phyloP scores from a whole-genome alignment of 1,140 invertebrate genomes.

The Drosophila funebris region DNA sequence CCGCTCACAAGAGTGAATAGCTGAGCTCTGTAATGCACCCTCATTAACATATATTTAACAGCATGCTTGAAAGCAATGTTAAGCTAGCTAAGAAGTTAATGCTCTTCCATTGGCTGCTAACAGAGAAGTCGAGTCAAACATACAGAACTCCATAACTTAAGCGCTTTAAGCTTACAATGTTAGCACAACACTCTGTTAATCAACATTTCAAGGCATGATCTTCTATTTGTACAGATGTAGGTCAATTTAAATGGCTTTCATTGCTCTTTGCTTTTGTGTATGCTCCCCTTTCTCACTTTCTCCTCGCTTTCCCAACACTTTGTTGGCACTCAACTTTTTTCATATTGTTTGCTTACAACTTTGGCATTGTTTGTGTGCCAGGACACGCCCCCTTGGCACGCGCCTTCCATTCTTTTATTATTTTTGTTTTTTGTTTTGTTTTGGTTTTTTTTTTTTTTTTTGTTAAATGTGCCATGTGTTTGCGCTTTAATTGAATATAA shows the following conservation, averaged over 20 bases:
- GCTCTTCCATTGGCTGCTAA: too few relatives aligned
- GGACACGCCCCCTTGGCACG: slow-evolving; percentile 33
- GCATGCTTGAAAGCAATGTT: too few relatives aligned
- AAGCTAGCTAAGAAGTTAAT: too few relatives aligned
- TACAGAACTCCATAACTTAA: too few relatives aligned
- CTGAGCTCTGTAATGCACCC: too few relatives aligned
- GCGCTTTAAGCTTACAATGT: neutral
- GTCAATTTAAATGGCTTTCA: slow-evolving; percentile 18
- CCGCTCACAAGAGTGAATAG: too few relatives aligned
- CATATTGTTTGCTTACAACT: slow-evolving; percentile 46
- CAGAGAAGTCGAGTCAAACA: too few relatives aligned
- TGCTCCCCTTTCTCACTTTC: neutral
- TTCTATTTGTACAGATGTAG: slow-evolving; percentile 10
- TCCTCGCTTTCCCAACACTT: slow-evolving; percentile 8
- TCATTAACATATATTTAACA: too few relatives aligned
- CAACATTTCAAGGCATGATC: neutral
- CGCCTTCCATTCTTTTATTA: slow-evolving; percentile 38
- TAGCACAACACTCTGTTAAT: neutral
- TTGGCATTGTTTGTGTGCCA: slow-evolving; percentile 27
- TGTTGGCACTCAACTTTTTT: slow-evolving; percentile 34
- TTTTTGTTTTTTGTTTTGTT: neutral
- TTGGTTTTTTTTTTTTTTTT: neutral
- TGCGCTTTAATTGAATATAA: slow-evolving; percentile 82
- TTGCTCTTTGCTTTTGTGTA: neutral
- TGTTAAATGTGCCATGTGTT: slow-evolving; percentile 59